phyloP scores from a whole-genome alignment of 1,140 invertebrate genomes.

The Anoplophora glabripennis region DNA sequence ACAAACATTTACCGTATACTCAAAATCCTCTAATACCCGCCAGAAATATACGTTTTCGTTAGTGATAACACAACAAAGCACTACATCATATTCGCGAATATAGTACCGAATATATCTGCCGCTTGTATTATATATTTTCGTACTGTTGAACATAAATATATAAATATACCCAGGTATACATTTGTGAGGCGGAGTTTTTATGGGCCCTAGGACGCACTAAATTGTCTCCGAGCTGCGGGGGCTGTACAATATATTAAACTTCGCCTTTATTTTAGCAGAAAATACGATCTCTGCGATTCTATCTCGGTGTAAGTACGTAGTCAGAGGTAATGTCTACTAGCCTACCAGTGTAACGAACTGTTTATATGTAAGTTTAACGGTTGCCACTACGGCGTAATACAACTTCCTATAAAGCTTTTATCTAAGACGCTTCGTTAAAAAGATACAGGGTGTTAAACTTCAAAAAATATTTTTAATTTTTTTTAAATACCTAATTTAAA shows the following conservation, averaged over 20 bases:
- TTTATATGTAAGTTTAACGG: no score
- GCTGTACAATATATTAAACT: conserved; percentile 27
- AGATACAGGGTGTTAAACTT: no score
- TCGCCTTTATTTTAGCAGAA: conserved; percentile 36
- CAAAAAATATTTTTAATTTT: no score
- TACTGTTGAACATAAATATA: conserved; percentile 45
- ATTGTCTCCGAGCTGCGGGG: conserved; percentile 17
- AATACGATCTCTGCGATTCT: conserved; percentile 27
- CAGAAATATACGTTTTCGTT: conserved; percentile 27
- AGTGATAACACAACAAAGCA: conserved; percentile 35
- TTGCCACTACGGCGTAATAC: no score
- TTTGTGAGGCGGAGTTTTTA: conserved; percentile 36
- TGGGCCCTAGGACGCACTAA: conserved; percentile 37
- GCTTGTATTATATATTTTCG: conserved; percentile 42
- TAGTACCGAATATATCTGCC: conserved; percentile 33
- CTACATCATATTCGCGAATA: conserved; percentile 32
- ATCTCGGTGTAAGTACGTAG: neutral
- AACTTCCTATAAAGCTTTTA: no score
- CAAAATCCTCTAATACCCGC: neutral
- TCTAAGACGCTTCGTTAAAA: no score
- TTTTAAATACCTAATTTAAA: no score
- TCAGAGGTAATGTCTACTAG: no score
- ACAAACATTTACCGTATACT: no score
- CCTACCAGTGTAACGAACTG: no score
- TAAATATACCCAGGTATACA: conserved; percentile 41